These are phyloP conservation scores for Solea senegalensis DNA, from an alignment of 2,113 vertebrate species.

Conservation along the genomic window DNA sequence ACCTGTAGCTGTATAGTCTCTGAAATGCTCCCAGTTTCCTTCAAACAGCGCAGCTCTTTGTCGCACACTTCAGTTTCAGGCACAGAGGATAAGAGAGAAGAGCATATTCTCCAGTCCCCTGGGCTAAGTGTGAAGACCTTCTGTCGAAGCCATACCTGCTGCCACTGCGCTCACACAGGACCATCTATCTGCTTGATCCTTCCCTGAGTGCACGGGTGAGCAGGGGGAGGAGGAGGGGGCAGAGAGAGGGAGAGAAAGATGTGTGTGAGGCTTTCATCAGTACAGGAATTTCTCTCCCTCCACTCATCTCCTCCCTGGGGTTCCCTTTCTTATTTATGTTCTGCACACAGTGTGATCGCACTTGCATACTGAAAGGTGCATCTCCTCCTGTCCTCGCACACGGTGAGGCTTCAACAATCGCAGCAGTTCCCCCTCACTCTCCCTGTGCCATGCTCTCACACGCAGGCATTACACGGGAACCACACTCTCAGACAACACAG, in stretches of 20 bases:
- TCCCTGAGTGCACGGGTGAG: conserved; percentile 42
- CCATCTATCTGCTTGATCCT: conserved; percentile 66
- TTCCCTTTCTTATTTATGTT: conserved; percentile 60
- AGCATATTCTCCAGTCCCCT: conserved; percentile 31
- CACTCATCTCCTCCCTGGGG: conserved; percentile 74
- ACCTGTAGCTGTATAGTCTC: conserved; percentile 44
- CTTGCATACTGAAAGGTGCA: conserved; percentile 54
- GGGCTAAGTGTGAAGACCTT: conserved; percentile 52
- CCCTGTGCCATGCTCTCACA: conserved; percentile 3
- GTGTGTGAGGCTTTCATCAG: conserved; percentile 75
- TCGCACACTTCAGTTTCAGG: conserved; percentile 16
- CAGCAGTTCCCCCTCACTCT: conserved; percentile 11
- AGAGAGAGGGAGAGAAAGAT: conserved; percentile 28
- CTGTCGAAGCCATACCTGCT: conserved; percentile 58
- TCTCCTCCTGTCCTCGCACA: conserved; percentile 33
- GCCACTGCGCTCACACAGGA: conserved; percentile 54
- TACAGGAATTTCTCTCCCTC: conserved; percentile 72
- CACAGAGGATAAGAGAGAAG: conserved; percentile 39
- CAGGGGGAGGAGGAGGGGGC: conserved; percentile 36
- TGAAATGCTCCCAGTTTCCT: conserved; percentile 5
- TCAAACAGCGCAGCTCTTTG: neutral
- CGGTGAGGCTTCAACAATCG: neutral
- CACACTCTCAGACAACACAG: conserved; percentile 30
- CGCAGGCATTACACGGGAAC: conserved; percentile 14
- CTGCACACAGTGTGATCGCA: conserved; percentile 54